Base-by-base conservation (phyloP, 1,140 invertebrate genomes). In the Artemia franciscana region DNA sequence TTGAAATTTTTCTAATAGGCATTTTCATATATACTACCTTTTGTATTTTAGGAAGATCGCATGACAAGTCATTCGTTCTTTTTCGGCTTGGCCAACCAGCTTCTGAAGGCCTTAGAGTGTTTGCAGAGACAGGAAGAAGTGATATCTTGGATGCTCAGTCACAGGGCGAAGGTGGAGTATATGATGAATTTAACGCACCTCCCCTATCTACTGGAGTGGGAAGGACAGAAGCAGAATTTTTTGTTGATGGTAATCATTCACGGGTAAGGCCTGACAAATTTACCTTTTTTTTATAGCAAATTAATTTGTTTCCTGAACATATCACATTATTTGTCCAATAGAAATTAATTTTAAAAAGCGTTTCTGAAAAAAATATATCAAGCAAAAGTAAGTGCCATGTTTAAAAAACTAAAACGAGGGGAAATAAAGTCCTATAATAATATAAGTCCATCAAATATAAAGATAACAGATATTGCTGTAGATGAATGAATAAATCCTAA, bases 201-300 rank as follows among this genome's bases (percentile, higher is more conserved):
- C 77, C 85, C 0, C 80, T 92, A 15, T 71, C 76, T 1, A 76
- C 81, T 63, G 88, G 89, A 1, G 81, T 84, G 57, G 88, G 88
- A 1, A 75, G 80, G 57, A 85, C 86, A 24, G 82, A 88, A 68
- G 79, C 85, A 0, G 80, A 85, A 68, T 86, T 91, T 70, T 88
- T 91, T 70, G 82, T 89, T n/a, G 88, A 92, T 71, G 86, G 86
- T 62, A 88, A 87, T 73, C 88, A 91, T 76, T 87, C 87, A 5
- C 78, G 77, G 74, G 84, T 85, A 73, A 76, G 73, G 71, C 1
- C 26, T 5, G 4, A 21, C 5, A 5, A 7, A 26, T 5, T 5
- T 24, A 5, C 26, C n/a, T 60, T 28, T 60, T 60, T 25, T 60
- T n/a, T 28, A 0, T 5, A 28, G 5, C n/a, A 58, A 12, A 59